Conservation (phyloP, 2,797 vertebrate genomes). For the Falco naumanni region DNA sequence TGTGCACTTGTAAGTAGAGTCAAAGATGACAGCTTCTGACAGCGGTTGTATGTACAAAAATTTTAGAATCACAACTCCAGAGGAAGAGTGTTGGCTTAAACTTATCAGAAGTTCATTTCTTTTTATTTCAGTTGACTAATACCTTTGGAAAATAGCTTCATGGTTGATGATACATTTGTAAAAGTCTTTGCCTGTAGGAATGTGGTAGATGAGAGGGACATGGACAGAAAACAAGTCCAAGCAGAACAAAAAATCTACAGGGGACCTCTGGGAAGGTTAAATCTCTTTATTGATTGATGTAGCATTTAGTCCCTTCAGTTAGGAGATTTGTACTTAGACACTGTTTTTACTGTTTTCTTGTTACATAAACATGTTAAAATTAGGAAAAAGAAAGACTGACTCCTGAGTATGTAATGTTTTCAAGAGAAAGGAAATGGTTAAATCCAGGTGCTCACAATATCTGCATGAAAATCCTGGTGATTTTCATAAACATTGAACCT, state of each 20-base stretch:
- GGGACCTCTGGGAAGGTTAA: not conserved
- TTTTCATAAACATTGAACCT: not conserved
- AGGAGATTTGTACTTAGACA: not conserved
- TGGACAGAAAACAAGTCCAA: conserved; percentile 15
- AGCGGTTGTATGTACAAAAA: not conserved
- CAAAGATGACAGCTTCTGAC: not conserved
- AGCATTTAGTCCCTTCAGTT: not conserved
- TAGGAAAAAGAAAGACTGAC: not conserved
- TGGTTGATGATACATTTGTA: not conserved
- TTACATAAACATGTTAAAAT: not conserved
- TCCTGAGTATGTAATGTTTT: not conserved
- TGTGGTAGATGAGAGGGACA: not conserved
- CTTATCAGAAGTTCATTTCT: not conserved
- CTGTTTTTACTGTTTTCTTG: not conserved
- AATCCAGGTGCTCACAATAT: not conserved
- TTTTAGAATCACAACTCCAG: not conserved
- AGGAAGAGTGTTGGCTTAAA: not conserved
- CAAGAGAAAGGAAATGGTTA: not conserved
- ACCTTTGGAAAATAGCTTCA: conserved; percentile 1
- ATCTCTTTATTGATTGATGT: not conserved
- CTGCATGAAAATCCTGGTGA: not conserved
- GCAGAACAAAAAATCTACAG: conserved; percentile 5
- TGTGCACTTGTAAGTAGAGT: not conserved
- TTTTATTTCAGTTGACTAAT: conserved; percentile 21
- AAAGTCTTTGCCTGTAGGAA: not conserved